Evolutionary conservation across 2,113 vertebrate species (phyloP).

Genomic region (Psilopsiagon aymara): DNA sequence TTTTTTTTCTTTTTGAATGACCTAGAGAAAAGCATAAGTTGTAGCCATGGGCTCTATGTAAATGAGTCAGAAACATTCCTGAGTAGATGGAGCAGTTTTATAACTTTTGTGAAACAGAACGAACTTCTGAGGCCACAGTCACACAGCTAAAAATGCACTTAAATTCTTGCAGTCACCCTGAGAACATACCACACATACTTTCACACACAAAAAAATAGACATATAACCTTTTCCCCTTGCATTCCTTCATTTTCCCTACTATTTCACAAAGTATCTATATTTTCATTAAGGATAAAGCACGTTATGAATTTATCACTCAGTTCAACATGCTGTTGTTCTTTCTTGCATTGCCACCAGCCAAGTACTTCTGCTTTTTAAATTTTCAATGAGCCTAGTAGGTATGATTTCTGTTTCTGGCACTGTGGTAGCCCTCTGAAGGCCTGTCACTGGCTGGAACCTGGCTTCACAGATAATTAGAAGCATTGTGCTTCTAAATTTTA

Average conservation of each 20-base stretch:
- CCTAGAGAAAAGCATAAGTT: background rate
- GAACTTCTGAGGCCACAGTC: background rate
- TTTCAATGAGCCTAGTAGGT: background rate
- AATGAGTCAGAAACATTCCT: background rate
- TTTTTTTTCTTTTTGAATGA: background rate
- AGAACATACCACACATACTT: slow-evolving; percentile 41
- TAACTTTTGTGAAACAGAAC: background rate
- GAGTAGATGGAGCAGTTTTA: background rate
- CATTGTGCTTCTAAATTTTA: background rate
- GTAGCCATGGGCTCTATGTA: background rate
- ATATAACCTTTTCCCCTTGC: slow-evolving; percentile 1
- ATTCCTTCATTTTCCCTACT: background rate
- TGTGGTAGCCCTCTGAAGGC: background rate
- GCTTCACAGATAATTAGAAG: background rate
- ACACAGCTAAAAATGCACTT: background rate
- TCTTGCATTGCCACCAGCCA: background rate
- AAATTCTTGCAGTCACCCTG: slow-evolving; percentile 15
- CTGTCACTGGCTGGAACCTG: background rate
- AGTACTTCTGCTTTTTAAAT: background rate
- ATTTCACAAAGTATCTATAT: slow-evolving; percentile 16
- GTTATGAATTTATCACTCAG: background rate
- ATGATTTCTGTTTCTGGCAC: background rate
- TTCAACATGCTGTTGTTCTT: background rate
- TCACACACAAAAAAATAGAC: background rate
- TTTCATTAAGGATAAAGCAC: background rate